phyloP scores from a whole-genome alignment of 1,140 invertebrate species.

The Drosophila leontia region DNA sequence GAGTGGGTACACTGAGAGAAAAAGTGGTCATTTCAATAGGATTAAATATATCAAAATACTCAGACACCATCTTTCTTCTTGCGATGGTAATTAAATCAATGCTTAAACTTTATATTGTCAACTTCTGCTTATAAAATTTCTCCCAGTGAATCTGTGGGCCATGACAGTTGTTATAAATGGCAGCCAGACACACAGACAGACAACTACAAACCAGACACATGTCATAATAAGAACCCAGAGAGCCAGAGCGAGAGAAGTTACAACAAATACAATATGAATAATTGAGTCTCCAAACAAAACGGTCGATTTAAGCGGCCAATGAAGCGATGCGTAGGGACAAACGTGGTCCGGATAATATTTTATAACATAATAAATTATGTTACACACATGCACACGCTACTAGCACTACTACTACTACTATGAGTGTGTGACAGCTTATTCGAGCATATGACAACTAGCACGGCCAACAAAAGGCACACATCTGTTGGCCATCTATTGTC shows the following conservation, averaged over 20 bases:
- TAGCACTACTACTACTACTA: neutral
- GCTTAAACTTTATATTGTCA: neutral
- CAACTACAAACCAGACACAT: slow-evolving; percentile 79
- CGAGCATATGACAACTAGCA: slow-evolving; percentile 77
- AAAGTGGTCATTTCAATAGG: neutral
- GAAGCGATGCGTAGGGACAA: slow-evolving; percentile 53
- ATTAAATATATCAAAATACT: neutral
- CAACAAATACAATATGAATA: slow-evolving; percentile 72
- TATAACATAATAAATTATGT: slow-evolving; percentile 84
- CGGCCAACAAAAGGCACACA: slow-evolving; percentile 77
- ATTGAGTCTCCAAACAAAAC: slow-evolving; percentile 78
- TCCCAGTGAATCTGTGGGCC: slow-evolving; percentile 36
- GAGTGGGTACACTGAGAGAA: slow-evolving; percentile 12
- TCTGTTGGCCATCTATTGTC: slow-evolving; percentile 82
- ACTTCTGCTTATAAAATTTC: neutral
- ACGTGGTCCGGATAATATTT: slow-evolving; percentile 74
- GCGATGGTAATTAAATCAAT: neutral
- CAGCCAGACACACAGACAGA: slow-evolving; percentile 47
- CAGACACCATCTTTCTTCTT: too few species aligned
- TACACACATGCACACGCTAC: slow-evolving; percentile 42
- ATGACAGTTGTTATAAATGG: slow-evolving; percentile 82
- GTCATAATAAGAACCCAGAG: slow-evolving; percentile 63
- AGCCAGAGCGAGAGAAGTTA: slow-evolving; percentile 22
- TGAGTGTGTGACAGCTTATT: slow-evolving; percentile 76
- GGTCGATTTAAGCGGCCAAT: slow-evolving; percentile 81